Conservation (phyloP, 1,140 invertebrate genomes). For the Charaxes varanes region DNA sequence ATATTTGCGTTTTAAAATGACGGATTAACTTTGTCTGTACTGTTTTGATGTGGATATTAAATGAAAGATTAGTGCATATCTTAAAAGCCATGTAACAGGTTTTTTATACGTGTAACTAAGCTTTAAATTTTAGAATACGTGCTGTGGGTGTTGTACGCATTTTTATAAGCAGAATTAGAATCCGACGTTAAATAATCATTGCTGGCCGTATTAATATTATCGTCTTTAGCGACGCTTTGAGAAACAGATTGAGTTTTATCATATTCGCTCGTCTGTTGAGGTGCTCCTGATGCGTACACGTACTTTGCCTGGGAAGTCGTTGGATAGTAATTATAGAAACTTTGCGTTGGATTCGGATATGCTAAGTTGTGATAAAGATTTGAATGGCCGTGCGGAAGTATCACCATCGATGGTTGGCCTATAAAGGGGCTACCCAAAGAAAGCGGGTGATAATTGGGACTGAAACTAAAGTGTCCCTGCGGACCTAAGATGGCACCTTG, state of each 20-base stretch:
- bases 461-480: slow-evolving; percentile 40
- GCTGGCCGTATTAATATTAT: slow-evolving; percentile 34
- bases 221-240: slow-evolving; percentile 40
- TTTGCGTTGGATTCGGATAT: slow-evolving; percentile 47
- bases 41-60: no score
- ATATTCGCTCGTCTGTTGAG: slow-evolving; percentile 37
- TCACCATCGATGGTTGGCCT: slow-evolving; percentile 52
- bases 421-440: slow-evolving; percentile 34
- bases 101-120: no score
- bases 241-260: slow-evolving; percentile 42
- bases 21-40: no score
- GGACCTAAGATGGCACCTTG: slow-evolving; percentile 20
- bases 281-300: slow-evolving; percentile 35
- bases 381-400: slow-evolving; percentile 48
- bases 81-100: no score
- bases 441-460: slow-evolving; percentile 36
- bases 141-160: slow-evolving; percentile 10
- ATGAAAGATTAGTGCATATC: no score
- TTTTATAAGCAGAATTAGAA: slow-evolving; percentile 41
- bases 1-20: no score
- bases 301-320: slow-evolving; percentile 57
- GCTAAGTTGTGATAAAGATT: slow-evolving; percentile 50
- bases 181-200: slow-evolving; percentile 46
- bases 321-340: slow-evolving; percentile 63
- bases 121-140: slow-evolving; percentile 15